These are phyloP conservation scores for Serripes groenlandicus DNA, from an alignment of 2,888 invertebrate species.

Conservation along the genomic window DNA sequence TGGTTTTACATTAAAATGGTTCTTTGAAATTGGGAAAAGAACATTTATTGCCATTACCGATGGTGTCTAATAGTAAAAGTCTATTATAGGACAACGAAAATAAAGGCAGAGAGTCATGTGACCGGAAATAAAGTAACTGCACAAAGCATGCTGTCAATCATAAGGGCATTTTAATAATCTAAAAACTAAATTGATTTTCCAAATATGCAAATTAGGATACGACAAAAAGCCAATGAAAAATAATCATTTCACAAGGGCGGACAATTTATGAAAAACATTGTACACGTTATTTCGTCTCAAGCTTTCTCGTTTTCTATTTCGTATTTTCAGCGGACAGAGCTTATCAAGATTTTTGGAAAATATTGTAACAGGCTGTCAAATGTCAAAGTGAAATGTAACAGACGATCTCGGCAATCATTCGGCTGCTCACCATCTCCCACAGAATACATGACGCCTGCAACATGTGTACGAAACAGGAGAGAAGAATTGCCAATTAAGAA, in stretches of 20 bases:
- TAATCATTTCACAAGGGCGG: neutral
- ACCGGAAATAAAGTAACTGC: conserved; percentile 20
- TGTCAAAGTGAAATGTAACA: conserved; percentile 14
- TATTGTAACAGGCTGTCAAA: neutral
- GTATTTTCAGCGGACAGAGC: neutral
- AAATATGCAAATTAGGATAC: conserved; percentile 22
- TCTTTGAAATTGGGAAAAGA: too few relatives aligned
- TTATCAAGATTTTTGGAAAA: neutral
- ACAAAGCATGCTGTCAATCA: conserved; percentile 19
- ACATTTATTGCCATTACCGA: too few relatives aligned
- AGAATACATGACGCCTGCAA: conserved; percentile 15
- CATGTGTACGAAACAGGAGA: neutral
- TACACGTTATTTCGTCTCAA: too few relatives aligned
- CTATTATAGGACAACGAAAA: conserved; percentile 27
- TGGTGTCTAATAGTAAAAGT: too few relatives aligned
- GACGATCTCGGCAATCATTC: conserved; percentile 1
- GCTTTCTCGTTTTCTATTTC: too few relatives aligned
- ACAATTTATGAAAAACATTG: neutral
- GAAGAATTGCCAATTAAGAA: conserved; percentile 22
- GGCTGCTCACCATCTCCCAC: conserved; percentile 3
- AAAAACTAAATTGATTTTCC: conserved; percentile 10
- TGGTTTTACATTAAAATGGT: too few relatives aligned
- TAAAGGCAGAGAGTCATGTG: conserved; percentile 13
- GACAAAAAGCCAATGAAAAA: conserved; percentile 5
- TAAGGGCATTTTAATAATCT: conserved; percentile 2